Base-by-base conservation (phyloP, 2,888 invertebrate genomes). In the Halictus ligatus region DNA sequence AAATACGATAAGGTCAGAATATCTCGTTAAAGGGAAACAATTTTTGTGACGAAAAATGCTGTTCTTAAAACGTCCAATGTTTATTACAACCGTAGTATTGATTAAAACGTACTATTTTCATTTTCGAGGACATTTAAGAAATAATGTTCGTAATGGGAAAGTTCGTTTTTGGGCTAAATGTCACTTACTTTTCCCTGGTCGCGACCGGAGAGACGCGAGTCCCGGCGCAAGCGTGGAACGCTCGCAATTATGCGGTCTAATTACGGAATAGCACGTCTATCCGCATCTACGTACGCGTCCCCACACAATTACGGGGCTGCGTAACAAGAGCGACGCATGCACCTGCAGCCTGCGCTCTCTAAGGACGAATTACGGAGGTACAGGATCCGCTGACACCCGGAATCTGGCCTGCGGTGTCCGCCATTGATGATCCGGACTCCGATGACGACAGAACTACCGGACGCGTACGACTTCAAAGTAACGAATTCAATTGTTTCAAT, bases 201-300 rank as follows among this genome's bases (percentile, higher is more conserved):
- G 29, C 29, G 2, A 29, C 29, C 29, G 29, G 29, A 76, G 78
- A 12, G 18, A 35, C 50, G 13, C 76, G 81, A 82, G 77, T 72
- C 58, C 48, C 48, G 71, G 83, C 80, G 72, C 85, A 74, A 74
- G 75, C 80, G 73, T 81, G 87, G 84, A 85, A 64, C 75, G 74
- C 48, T 72, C 35, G 79, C 79, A 89, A 89, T 90, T 90, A 88
- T 74, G 76, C 75, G 90, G 81, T 87, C 85, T 87, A 85, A 90
- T 90, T 90, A 85, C 89, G 85, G 80, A 87, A 89, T 83, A 81
- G 81, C 78, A 40, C 83, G 76, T 85, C 78, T 40, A 48, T 18
- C 40, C 35, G 60, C 71, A 50, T 80, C 50, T 58, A 67, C 25
- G 76, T n/a, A 29, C 21, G n/a, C 46, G 69, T 60, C 0, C 12